A percentile compares a stretch with the other conserved stretches of the same genome.
Conservation (phyloP, 1,140 invertebrate genomes). For the Apis dorsata region DNA sequence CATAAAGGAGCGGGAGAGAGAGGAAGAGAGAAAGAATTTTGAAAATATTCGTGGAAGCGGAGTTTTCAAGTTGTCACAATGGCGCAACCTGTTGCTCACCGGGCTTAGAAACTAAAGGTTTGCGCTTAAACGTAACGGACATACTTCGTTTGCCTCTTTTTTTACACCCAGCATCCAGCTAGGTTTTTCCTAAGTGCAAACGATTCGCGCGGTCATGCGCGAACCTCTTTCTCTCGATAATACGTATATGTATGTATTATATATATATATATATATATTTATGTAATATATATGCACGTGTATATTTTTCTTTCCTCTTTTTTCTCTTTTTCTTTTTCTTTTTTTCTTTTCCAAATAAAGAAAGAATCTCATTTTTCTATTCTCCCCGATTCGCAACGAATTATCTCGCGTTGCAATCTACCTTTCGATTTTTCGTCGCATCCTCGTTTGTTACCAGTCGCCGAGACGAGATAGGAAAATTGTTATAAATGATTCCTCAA, state of each 20-base stretch:
- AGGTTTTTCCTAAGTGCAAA: slow-evolving; percentile 23
- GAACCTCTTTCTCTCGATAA: not conserved
- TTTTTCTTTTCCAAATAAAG: not conserved
- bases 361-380: slow-evolving; percentile 26
- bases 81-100: slow-evolving; percentile 66
- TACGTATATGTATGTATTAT: too few species aligned
- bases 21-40: slow-evolving; percentile 52
- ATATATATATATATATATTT: too few species aligned
- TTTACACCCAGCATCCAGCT: slow-evolving; percentile 32
- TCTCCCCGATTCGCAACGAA: not conserved
- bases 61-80: slow-evolving; percentile 68
- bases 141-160: slow-evolving; percentile 47
- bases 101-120: slow-evolving; percentile 69
- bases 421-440: not conserved
- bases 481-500: slow-evolving; percentile 37
- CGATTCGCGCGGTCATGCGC: slow-evolving; percentile 30
- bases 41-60: slow-evolving; percentile 65
- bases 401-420: slow-evolving; percentile 1
- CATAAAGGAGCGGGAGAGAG: not conserved
- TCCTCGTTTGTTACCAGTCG: not conserved
- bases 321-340: too few species aligned
- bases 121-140: slow-evolving; percentile 65
- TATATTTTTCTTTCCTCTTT: too few species aligned
- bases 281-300: too few species aligned
- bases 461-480: not conserved